Conservation (phyloP, 2,888 invertebrate species). For the Noctua pronuba region DNA sequence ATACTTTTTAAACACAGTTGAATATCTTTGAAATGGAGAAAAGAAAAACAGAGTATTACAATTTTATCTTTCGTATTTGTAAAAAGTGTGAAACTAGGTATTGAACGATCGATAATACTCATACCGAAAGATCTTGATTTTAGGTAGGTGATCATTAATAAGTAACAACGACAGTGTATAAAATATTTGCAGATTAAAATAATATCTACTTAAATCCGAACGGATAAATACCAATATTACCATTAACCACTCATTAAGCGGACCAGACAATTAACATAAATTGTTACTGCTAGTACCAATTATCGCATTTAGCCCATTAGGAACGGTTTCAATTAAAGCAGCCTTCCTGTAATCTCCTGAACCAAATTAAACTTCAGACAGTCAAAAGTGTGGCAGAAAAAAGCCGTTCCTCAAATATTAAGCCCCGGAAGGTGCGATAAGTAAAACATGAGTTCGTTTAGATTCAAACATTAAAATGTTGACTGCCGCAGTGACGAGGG, state of each 20-base stretch:
- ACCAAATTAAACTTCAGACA: conserved; percentile 14
- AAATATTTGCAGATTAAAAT: neutral
- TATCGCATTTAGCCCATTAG: neutral
- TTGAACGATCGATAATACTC: neutral
- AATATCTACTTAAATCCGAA: neutral
- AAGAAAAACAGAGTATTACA: conserved; percentile 37
- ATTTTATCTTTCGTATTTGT: conserved; percentile 24
- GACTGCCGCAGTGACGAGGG: conserved; percentile 66
- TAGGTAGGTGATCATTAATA: neutral
- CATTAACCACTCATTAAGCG: neutral
- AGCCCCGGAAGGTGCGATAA: conserved; percentile 52
- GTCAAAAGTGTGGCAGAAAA: conserved; percentile 18
- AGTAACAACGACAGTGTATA: neutral
- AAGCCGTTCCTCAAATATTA: conserved; percentile 44
- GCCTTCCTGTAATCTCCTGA: conserved; percentile 20
- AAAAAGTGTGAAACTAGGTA: neutral
- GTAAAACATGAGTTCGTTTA: conserved; percentile 68
- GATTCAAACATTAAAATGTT: conserved; percentile 67
- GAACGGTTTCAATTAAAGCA: conserved; percentile 27
- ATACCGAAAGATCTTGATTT: neutral
- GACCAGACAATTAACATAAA: neutral
- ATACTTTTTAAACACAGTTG: conserved; percentile 36
- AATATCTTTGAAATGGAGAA: conserved; percentile 33
- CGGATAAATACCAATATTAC: neutral
- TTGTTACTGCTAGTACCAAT: neutral